These are phyloP conservation scores for Rhopalosiphum maidis DNA, from an alignment of 1,140 invertebrate genomes.

Conservation along the genomic window DNA sequence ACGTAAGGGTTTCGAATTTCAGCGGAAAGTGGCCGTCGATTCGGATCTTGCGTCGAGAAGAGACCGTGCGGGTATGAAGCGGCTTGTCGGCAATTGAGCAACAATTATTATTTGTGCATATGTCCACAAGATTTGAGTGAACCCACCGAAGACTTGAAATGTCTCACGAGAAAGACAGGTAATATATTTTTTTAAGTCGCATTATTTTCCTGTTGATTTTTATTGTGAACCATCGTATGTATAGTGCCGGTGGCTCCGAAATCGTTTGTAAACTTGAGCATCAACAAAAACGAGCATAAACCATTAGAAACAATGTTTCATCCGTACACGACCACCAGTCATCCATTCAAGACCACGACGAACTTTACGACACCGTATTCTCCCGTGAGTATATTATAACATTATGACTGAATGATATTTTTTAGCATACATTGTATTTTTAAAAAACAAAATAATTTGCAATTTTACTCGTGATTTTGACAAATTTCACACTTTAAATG, in stretches of 20 bases:
- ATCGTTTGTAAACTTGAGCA: conserved; percentile 39
- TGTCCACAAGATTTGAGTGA: conserved; percentile 71
- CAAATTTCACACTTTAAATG: too few species aligned
- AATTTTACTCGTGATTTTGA: too few species aligned
- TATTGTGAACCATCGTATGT: neutral
- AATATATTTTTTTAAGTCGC: neutral
- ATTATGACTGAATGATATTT: neutral
- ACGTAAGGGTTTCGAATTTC: neutral
- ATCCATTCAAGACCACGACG: neutral
- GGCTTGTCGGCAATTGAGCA: conserved; percentile 67
- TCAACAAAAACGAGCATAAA: conserved; percentile 34
- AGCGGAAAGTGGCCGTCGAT: neutral
- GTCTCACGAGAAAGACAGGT: conserved; percentile 60
- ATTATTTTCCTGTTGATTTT: neutral
- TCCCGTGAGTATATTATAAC: neutral
- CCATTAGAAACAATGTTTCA: too few species aligned
- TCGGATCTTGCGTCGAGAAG: neutral
- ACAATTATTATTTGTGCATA: conserved; percentile 69
- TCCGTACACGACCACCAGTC: neutral
- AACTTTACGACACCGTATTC: neutral
- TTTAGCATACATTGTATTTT: neutral
- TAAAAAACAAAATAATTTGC: too few species aligned
- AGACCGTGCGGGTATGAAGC: conserved; percentile 69
- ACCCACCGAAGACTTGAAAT: conserved; percentile 70
- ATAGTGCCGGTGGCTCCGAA: conserved; percentile 8